phyloP scores from a whole-genome alignment of 2,797 vertebrate genomes.

The Coregonus ussuriensis region DNA sequence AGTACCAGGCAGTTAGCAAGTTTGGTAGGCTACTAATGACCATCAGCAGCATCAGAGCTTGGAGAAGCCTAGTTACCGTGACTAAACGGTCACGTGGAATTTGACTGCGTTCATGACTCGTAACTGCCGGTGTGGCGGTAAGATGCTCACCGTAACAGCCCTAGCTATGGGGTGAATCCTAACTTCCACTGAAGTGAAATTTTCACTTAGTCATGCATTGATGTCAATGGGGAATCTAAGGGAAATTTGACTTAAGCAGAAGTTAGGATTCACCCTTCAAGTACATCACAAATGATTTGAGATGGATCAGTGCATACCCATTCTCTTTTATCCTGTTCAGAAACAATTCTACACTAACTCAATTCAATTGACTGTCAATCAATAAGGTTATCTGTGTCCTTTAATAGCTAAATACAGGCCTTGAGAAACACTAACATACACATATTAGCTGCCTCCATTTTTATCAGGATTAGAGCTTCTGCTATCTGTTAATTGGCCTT shows the following conservation, averaged over 20 bases:
- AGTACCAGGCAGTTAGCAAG: too few relatives aligned
- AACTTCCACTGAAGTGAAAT: too few relatives aligned
- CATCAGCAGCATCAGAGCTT: too few relatives aligned
- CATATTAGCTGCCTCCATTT: not conserved
- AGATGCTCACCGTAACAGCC: too few relatives aligned
- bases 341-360: not conserved
- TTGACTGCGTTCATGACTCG: too few relatives aligned
- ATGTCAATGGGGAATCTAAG: not conserved
- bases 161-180: too few relatives aligned
- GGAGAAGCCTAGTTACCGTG: too few relatives aligned
- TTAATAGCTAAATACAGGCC: not conserved
- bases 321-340: not conserved
- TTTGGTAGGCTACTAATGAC: too few relatives aligned
- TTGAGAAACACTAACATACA: not conserved
- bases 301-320: not conserved
- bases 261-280: not conserved
- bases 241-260: not conserved
- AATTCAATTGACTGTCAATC: not conserved
- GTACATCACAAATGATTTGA: not conserved
- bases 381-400: not conserved
- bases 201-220: not conserved
- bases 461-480: not conserved
- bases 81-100: too few relatives aligned
- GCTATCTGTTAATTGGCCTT: not conserved
- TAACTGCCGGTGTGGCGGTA: too few relatives aligned